Base-by-base conservation (phyloP, 2,113 vertebrate species). In the Chaenogobius annularis region DNA sequence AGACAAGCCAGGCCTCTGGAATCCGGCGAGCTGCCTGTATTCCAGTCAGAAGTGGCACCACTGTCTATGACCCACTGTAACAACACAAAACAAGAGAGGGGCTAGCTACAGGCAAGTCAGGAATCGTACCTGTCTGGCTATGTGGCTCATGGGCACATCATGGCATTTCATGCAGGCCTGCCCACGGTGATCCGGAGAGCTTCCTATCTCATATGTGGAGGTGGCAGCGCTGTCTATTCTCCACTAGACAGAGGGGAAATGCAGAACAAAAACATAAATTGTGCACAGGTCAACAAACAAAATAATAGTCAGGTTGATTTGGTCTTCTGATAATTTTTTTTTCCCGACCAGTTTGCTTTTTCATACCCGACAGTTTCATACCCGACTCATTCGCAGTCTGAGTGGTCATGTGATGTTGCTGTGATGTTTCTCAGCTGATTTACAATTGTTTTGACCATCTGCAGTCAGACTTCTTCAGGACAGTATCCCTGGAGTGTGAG, bases 191-290 rank as follows among this genome's bases (percentile, higher is more conserved):
- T 99, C 97, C 69, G 97, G 97, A 75, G 96, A 76, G 85, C 93
- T 99, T 90, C 97, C 98, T 93, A 99, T 94, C 92, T 99, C 97
- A 92, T 98, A 98, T 31, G 94, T 87, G 85, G 96, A 98, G 52
- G 97, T 99, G 47, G 97, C 97, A 69, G 96, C 97, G 92, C 98
- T 99, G 97, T 99, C 98, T 96, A 99, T 96, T 89, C 94, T 96
- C 98, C 97, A 99, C 98, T 99, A 93, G 88, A 66, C 81, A 86
- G 83, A 90, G 91, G 22, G 78, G 55, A 82, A 7, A 84, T 17
- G 70, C 61, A 69, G 67, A 72, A 82, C 37, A 73, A 85, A 61
- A 84, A 20, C 84, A 50, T 85, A 68, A 75, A 78, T 44, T 37
- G 58, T 48, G 70, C 79, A 15, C 17, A 64, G 10, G 19, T 20